Base-by-base conservation (phyloP, 2,797 vertebrate species). In the Triplophysa bombifrons region DNA sequence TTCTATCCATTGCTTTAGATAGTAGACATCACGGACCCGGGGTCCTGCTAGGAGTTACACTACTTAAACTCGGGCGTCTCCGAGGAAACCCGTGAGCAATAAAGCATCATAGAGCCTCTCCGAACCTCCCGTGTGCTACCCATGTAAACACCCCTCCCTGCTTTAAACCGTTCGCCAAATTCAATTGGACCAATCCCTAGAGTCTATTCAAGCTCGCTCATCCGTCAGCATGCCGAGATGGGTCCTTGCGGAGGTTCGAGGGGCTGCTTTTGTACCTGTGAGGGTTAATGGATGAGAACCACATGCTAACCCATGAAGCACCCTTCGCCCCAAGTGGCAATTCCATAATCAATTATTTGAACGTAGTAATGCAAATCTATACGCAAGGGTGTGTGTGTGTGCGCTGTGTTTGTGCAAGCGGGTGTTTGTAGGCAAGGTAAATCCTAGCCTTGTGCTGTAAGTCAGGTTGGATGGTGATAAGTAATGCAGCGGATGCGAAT, bases 341-440 rank as follows among this genome's bases (percentile, higher is more conserved):
- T 2, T 72, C 19, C 14, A 20, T 75, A 16, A 38, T 22, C 65
- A 38, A 34, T 56, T 73, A n/a, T 74, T 63, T 50, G 58, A 34
- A 60, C n/a, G 77, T 46, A 74, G 65, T 65, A 12, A 63, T 25
- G 13, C 1, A 17, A 38, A 20, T 1, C 17, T n/a, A 46, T 48
- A 25, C 22, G 44, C n/a, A 61, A 22, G 61, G 50, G 50, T 44
- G 65, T 79, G 58, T 85, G 58, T 85, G 69, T 84, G 79, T 85
- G 76, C 74, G 56, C 74, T 50, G 58, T 60, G 58, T 60, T 60
- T 60, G 58, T 25, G 11, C 27, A 60, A 60, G 20, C 27, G 63
- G 75, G 72, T 64, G 67, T 81, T 61, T 53, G 68, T 46, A 44
- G 56, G 51, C 27, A 53, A 68, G 30, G 78, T 74, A 16, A 69